These are phyloP conservation scores for Dryocosmus kuriphilus DNA, from an alignment of 2,888 invertebrate species.

Conservation along the genomic window DNA sequence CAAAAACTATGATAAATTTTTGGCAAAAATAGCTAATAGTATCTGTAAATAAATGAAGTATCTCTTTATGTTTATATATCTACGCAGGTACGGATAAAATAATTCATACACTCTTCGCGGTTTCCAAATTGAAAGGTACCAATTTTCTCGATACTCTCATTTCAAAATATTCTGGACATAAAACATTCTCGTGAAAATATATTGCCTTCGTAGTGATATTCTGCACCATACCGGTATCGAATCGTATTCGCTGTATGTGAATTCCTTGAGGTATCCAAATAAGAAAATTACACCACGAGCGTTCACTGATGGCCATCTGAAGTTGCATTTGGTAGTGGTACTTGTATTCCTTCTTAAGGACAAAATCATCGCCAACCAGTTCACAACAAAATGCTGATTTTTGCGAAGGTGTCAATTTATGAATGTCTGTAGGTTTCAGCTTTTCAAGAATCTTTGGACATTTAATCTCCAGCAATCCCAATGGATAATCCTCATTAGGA, in stretches of 20 bases:
- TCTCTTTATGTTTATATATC: no score
- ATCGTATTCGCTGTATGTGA: no score
- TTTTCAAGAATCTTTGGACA: conserved; percentile 54
- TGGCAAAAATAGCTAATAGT: no score
- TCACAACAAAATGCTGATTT: conserved; percentile 51
- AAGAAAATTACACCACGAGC: no score
- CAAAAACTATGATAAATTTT: no score
- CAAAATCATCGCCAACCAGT: conserved; percentile 34
- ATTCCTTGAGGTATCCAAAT: no score
- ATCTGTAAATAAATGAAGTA: no score
- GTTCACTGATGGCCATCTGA: conserved; percentile 57
- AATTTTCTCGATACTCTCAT: conserved; percentile 54
- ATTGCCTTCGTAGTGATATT: no score
- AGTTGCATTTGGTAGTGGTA: conserved; percentile 58
- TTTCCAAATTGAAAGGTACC: conserved; percentile 49
- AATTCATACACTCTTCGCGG: no score
- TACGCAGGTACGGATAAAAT: no score
- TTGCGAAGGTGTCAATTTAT: conserved; percentile 48
- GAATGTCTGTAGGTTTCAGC: conserved; percentile 47
- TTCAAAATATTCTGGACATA: conserved; percentile 57
- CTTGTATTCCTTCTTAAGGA: conserved; percentile 50
- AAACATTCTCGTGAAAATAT: conserved; percentile 55
- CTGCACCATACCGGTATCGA: no score
- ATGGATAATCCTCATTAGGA: conserved; percentile 36
- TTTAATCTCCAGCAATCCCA: conserved; percentile 53